These are phyloP conservation scores for Triplophysa siluroides DNA, from an alignment of 2,113 vertebrate genomes.

Conservation along the genomic window DNA sequence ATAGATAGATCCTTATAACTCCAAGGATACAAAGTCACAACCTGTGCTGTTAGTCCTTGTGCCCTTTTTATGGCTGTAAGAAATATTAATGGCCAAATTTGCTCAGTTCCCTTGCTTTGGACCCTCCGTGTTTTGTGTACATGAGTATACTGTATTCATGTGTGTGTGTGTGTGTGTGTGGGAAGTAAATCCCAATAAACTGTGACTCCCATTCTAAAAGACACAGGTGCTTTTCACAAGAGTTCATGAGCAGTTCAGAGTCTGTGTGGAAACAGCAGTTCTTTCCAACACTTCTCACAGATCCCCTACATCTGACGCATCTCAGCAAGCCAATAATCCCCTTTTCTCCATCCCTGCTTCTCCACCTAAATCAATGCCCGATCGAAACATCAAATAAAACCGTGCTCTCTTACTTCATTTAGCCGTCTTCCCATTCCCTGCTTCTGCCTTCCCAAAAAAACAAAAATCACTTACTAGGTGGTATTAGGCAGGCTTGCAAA, in stretches of 20 bases:
- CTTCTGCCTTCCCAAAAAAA: constrained; percentile 50
- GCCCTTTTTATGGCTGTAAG: too few species aligned
- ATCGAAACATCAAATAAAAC: constrained; percentile 99
- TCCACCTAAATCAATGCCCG: constrained; percentile 96
- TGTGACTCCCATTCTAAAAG: constrained; percentile 83
- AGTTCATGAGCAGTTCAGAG: constrained; percentile 95
- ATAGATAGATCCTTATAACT: too few species aligned
- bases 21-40: too few species aligned
- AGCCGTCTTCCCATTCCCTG: constrained; percentile 33
- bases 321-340: constrained; percentile 99
- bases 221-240: constrained; percentile 86
- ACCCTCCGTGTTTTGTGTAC: background rate
- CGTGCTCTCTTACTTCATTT: constrained; percentile 78
- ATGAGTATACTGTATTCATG: background rate
- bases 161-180: constrained; percentile 67
- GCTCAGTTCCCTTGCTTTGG: too few species aligned
- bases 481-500: constrained; percentile 84
- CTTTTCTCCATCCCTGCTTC: constrained; percentile 94
- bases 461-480: constrained; percentile 88
- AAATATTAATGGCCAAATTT: too few species aligned
- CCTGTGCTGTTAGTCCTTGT: too few species aligned
- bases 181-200: constrained; percentile 70
- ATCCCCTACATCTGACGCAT: constrained; percentile 99
- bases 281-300: constrained; percentile 99
- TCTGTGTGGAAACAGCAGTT: constrained; percentile 87